Evolutionary conservation across 2,113 vertebrate genomes (phyloP).

Genomic region (Bothrops jararaca): DNA sequence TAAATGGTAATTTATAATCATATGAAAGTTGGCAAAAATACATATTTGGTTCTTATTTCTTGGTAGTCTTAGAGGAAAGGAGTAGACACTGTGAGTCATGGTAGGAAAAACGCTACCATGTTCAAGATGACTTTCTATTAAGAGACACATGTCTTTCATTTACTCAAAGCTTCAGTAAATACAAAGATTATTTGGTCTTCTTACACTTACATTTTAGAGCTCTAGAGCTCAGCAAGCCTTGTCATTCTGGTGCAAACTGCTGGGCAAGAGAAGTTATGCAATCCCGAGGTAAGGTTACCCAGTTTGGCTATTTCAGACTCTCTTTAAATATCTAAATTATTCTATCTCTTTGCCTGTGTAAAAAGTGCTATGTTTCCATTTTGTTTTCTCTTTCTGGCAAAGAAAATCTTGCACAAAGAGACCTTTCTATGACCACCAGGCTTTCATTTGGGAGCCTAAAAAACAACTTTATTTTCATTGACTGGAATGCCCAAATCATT

Average conservation of each 20-base stretch:
- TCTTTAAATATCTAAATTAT: background rate
- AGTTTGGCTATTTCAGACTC: no score
- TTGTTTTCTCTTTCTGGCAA: background rate
- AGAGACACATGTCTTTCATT: background rate
- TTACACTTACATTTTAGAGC: no score
- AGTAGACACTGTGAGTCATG: background rate
- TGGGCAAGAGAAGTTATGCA: no score
- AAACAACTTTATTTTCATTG: background rate
- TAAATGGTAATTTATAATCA: background rate
- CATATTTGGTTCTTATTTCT: background rate
- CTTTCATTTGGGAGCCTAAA: background rate
- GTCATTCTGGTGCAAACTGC: no score
- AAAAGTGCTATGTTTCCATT: background rate
- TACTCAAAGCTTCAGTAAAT: background rate
- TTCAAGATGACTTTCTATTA: background rate
- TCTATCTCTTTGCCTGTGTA: background rate
- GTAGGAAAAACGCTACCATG: background rate
- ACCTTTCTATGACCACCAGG: background rate
- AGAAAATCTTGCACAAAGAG: background rate
- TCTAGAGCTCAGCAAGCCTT: no score
- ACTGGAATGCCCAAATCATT: background rate
- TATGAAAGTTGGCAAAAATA: background rate
- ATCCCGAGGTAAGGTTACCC: no score
- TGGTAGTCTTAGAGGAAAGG: background rate
- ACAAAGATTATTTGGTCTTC: background rate